Conservation (phyloP, 2,888 invertebrate genomes). For the Nebria brevicollis region DNA sequence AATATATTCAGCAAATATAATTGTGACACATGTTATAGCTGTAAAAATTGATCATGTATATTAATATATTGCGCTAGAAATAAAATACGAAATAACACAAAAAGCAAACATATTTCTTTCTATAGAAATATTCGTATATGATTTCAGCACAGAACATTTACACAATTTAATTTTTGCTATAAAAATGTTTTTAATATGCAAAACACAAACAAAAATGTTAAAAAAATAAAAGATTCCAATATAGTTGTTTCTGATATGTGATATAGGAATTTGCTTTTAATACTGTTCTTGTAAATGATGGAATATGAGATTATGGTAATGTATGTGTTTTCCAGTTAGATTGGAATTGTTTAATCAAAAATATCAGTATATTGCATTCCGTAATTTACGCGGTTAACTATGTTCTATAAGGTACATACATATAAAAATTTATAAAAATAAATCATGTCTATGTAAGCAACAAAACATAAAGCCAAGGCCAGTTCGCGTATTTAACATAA, state of each 20-base stretch:
- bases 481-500: not conserved
- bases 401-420: not conserved
- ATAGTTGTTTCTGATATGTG: not conserved
- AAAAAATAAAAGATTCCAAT: not conserved
- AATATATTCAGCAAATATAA: not conserved
- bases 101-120: not conserved
- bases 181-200: not conserved
- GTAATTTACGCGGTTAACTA: not conserved
- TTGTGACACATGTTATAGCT: not conserved
- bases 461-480: not conserved
- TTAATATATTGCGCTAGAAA: not conserved
- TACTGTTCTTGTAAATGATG: too few species aligned
- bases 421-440: not conserved
- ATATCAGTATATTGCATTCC: not conserved
- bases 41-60: not conserved
- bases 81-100: not conserved
- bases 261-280: too few species aligned
- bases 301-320: not conserved
- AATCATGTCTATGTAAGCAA: not conserved
- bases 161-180: not conserved
- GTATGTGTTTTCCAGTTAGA: not conserved
- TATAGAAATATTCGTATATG: not conserved
- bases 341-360: not conserved
- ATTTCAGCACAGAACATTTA: not conserved
- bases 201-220: not conserved